phyloP scores from a whole-genome alignment of 2,113 vertebrate species.

The Silurus glanis region DNA sequence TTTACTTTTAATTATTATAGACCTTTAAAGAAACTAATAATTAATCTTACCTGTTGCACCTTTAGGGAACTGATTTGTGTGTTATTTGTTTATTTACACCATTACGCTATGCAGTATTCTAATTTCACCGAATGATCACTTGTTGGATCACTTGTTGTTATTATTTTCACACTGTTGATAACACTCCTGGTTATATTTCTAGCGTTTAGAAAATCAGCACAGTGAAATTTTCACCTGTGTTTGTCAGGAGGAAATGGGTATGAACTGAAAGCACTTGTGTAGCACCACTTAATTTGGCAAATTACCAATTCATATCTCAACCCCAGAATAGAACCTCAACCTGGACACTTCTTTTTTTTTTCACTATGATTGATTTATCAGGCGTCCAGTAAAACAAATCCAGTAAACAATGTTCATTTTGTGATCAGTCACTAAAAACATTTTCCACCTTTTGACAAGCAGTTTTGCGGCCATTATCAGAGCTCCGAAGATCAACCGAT shows the following conservation, averaged over 20 bases:
- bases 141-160: too few relatives aligned
- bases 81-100: not conserved
- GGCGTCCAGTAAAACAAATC: not conserved
- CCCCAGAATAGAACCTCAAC: not conserved
- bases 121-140: too few relatives aligned
- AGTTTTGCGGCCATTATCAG: not conserved
- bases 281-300: too few relatives aligned
- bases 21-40: not conserved
- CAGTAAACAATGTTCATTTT: not conserved
- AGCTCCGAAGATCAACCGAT: not conserved
- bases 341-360: not conserved
- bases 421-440: not conserved
- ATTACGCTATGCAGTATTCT: not conserved
- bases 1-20: not conserved
- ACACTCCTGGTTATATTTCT: too few relatives aligned
- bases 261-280: too few relatives aligned
- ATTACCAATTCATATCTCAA: not conserved
- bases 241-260: too few relatives aligned
- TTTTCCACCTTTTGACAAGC: not conserved
- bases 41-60: not conserved
- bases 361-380: not conserved
- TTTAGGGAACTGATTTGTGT: not conserved
- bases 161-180: too few relatives aligned
- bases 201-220: too few relatives aligned
- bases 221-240: too few relatives aligned